A percentile compares a stretch with the other conserved stretches of the same genome.
phyloP scores from a whole-genome alignment of 2,888 invertebrate species.

The Erpobdella octoculata region DNA sequence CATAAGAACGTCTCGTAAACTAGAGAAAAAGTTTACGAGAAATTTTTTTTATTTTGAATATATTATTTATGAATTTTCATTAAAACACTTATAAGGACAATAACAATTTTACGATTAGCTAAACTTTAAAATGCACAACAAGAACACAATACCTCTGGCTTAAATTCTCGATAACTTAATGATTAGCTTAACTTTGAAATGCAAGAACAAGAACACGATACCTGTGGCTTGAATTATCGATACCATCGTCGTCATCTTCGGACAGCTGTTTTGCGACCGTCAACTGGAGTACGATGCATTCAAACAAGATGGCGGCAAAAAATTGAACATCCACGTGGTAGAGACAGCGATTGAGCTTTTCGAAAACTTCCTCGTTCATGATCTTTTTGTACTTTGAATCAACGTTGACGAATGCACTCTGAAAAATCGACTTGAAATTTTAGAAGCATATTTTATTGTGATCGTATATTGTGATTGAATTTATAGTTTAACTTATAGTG shows the following conservation, averaged over 20 bases:
- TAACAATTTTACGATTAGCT: no score
- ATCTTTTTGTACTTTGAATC: conserved; percentile 30
- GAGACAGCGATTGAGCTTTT: conserved; percentile 21
- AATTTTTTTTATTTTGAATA: no score
- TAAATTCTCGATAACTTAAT: background rate
- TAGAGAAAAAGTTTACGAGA: no score
- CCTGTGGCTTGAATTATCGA: conserved; percentile 29
- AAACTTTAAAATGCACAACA: no score
- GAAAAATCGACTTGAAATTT: background rate
- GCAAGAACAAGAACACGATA: background rate
- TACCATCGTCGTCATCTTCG: conserved; percentile 30
- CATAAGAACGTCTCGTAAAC: conserved; percentile 24
- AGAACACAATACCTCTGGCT: background rate
- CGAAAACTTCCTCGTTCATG: conserved; percentile 20
- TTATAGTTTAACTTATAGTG: no score
- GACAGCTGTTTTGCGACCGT: conserved; percentile 28
- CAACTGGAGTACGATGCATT: conserved; percentile 34
- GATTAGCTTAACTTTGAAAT: background rate
- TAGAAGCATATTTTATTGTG: background rate
- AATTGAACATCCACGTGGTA: conserved; percentile 29
- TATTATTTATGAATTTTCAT: no score
- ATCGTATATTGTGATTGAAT: background rate
- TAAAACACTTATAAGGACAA: no score
- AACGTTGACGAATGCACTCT: conserved; percentile 35
- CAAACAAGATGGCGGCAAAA: conserved; percentile 33